Evolutionary conservation across 2,113 vertebrate genomes (phyloP).

Genomic region (Noctilio leporinus): DNA sequence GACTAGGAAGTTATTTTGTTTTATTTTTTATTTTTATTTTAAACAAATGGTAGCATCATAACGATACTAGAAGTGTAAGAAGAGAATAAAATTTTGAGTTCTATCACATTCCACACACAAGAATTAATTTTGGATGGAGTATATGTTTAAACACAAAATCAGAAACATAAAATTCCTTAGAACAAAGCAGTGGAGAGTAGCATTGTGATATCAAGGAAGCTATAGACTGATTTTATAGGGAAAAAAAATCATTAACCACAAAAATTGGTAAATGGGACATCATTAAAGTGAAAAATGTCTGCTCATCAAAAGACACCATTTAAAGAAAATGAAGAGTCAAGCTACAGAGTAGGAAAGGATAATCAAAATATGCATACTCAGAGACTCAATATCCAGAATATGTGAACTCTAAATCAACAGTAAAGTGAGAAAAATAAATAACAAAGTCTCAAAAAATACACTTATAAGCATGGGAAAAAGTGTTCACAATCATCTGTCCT

Average conservation of each 20-base stretch:
- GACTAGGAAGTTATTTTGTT: background rate
- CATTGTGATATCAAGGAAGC: background rate
- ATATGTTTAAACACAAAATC: background rate
- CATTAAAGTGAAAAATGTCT: background rate
- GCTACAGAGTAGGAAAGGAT: background rate
- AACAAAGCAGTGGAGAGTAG: background rate
- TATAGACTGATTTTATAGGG: background rate
- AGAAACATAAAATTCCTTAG: background rate
- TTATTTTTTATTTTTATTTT: background rate
- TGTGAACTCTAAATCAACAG: background rate
- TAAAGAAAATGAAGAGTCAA: background rate
- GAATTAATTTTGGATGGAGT: background rate
- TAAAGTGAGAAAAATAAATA: background rate
- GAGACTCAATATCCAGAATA: background rate
- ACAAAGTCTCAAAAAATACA: background rate
- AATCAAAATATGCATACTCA: background rate
- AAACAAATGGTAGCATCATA: background rate
- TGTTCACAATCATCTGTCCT: background rate
- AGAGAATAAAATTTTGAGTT: background rate
- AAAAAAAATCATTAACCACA: background rate
- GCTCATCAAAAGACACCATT: background rate
- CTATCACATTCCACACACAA: background rate
- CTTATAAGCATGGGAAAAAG: background rate
- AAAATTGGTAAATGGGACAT: background rate
- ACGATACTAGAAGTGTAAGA: background rate